These are phyloP conservation scores for Tinea pellionella DNA, from an alignment of 2,888 invertebrate species.

Conservation along the genomic window DNA sequence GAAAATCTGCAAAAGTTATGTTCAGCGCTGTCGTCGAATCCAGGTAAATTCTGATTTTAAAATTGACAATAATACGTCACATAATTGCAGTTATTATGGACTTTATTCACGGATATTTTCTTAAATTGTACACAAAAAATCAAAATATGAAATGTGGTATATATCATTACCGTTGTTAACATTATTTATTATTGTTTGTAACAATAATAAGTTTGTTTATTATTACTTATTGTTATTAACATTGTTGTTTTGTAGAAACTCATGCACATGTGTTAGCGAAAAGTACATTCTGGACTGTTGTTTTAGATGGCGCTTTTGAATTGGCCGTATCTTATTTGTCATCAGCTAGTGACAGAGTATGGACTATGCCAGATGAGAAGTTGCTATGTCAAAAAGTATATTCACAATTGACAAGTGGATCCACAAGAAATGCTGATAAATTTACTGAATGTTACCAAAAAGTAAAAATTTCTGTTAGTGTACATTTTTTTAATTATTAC, in stretches of 20 bases:
- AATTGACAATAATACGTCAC: slow-evolving; percentile 18
- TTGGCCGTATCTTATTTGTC: slow-evolving; percentile 55
- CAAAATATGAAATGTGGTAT: slow-evolving; percentile 16
- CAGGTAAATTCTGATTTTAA: slow-evolving; percentile 34
- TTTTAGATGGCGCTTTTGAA: slow-evolving; percentile 56
- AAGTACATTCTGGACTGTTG: not conserved
- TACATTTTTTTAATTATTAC: not conserved
- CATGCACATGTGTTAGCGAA: too few relatives aligned
- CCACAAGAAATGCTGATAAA: slow-evolving; percentile 49
- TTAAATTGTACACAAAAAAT: slow-evolving; percentile 19
- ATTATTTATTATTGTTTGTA: slow-evolving; percentile 13
- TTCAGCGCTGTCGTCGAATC: slow-evolving; percentile 46
- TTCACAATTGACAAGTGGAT: slow-evolving; percentile 33
- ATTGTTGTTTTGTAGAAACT: slow-evolving; percentile 22
- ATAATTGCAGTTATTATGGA: slow-evolving; percentile 28
- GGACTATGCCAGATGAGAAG: slow-evolving; percentile 43
- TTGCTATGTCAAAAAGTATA: slow-evolving; percentile 54
- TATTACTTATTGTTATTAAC: too few relatives aligned
- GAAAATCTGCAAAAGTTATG: slow-evolving; percentile 53
- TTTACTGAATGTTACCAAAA: slow-evolving; percentile 58
- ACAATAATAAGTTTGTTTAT: too few relatives aligned
- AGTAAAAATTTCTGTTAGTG: slow-evolving; percentile 53
- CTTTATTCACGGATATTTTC: slow-evolving; percentile 32
- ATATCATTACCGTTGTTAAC: too few relatives aligned
- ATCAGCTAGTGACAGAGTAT: slow-evolving; percentile 39